Evolutionary conservation across 2,888 invertebrate genomes (phyloP).

Genomic region (Allophyes oxyacanthae): DNA sequence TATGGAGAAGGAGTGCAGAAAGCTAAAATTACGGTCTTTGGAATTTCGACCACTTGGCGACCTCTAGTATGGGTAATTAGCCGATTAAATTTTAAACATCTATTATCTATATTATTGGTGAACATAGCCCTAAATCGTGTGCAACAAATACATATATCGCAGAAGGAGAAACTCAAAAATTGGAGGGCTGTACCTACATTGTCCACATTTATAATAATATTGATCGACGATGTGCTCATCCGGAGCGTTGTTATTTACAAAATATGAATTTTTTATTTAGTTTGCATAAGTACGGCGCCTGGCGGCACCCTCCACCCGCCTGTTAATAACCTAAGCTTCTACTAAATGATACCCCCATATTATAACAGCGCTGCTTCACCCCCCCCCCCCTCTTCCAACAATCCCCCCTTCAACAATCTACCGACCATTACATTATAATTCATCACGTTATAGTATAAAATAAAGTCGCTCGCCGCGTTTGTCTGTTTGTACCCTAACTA

Average conservation of each 20-base stretch:
- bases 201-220: constrained; percentile 53
- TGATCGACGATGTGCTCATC: constrained; percentile 58
- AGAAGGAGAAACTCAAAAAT: not conserved
- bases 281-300: constrained; percentile 73
- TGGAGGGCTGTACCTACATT: constrained; percentile 2
- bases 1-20: too few species aligned
- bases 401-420: constrained; percentile 44
- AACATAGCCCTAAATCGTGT: too few species aligned
- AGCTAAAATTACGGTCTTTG: too few species aligned
- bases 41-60: too few species aligned
- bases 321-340: constrained; percentile 73
- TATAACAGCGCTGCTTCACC: constrained; percentile 56
- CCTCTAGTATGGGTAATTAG: too few species aligned
- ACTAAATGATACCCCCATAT: constrained; percentile 72
- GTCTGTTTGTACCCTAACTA: too few species aligned
- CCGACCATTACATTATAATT: constrained; percentile 40
- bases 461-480: too few species aligned
- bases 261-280: constrained; percentile 75
- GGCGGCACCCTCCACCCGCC: constrained; percentile 62
- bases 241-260: constrained; percentile 67
- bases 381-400: constrained; percentile 44
- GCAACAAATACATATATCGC: not conserved
- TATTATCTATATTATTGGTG: too few species aligned
- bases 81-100: too few species aligned
- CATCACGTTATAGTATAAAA: too few species aligned